Percentiles rank a stretch among this genome's conserved stretches.
Evolutionary conservation across 2,888 invertebrate genomes (phyloP).

Genomic region (Andrena hattorfiana): DNA sequence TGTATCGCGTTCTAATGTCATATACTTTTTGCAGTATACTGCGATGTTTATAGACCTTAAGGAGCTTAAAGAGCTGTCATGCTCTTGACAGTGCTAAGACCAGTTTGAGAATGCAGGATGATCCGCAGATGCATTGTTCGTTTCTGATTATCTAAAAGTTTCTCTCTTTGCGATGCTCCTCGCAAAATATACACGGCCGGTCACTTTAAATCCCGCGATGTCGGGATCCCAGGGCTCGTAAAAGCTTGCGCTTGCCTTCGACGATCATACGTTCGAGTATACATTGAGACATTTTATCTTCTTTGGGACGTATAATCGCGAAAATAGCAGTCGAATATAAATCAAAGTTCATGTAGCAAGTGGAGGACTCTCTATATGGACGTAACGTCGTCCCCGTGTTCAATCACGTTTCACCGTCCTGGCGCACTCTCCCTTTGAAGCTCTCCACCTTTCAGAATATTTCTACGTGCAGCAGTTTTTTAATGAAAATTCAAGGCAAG

Average conservation of each 20-base stretch:
- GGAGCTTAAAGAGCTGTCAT: too few species aligned
- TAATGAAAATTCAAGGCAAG: conserved; percentile 65
- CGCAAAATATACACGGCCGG: too few species aligned
- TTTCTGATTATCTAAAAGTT: too few species aligned
- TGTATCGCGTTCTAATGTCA: conserved; percentile 14
- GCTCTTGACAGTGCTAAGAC: too few species aligned
- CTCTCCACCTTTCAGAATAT: conserved; percentile 53
- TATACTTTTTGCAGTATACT: background rate
- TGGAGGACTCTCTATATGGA: conserved; percentile 3
- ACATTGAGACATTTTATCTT: conserved; percentile 4
- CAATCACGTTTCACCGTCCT: conserved; percentile 56
- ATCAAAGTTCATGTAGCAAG: conserved; percentile 18
- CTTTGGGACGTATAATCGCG: background rate
- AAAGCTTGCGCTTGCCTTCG: background rate
- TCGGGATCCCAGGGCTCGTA: background rate
- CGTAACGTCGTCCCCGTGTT: conserved; percentile 45
- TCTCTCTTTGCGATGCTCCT: background rate
- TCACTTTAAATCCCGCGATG: background rate
- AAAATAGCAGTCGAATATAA: conserved; percentile 28
- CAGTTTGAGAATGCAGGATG: too few species aligned
- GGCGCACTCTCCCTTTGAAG: conserved; percentile 47
- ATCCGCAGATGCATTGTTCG: too few species aligned
- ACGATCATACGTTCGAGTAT: background rate
- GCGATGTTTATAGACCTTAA: background rate
- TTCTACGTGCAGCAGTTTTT: conserved; percentile 61